Base-by-base conservation (phyloP, 2,113 vertebrate genomes). In the Equus quagga region DNA sequence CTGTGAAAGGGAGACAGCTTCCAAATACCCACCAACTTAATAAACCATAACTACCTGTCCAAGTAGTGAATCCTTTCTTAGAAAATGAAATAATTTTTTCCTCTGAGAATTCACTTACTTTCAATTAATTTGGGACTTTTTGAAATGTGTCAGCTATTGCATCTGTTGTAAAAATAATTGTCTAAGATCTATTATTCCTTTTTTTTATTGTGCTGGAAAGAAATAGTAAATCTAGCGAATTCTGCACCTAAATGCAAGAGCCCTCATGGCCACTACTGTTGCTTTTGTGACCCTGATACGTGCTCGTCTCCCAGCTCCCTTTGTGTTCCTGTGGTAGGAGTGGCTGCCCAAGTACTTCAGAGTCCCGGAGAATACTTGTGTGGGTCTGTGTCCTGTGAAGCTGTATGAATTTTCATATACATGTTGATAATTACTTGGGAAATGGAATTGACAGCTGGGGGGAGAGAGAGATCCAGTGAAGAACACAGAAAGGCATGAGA, bases 91-190 rank as follows among this genome's bases (percentile, higher is more conserved):
- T 94, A 81, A 82, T 58, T 72, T 84, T 84, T 86, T 24, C 60
- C 64, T 54, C 46, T 70, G 84, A 94, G 76, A 91, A 88, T 91
- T 97, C 13, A 49, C 33, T 96, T 86, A 67, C 23, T 98, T 95
- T 76, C 70, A 94, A 19, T 95, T 96, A 94, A 92, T 94, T 83
- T 84, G 19, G 12, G 8, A 3, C 2, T 88, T 96, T 96, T 67
- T 46, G 54, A 96, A 96, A 93, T 84, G 64, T 93, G 76, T 73
- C 85, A 94, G 60, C 33, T 58, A 49, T 75, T 91, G 23, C 8
- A 70, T 41, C 92, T 87, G 23, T 60, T 94, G 23, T 64, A 88
- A 96, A 97, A 93, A 72, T 69, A 85, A n/a, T 81, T 80, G 46
- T 90, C 19, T 36, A 60, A 64, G 41, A 90, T 0, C 7, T 41